Percentiles rank a stretch among this genome's conserved stretches.
These are phyloP conservation scores for Stegodyphus dumicola DNA, from an alignment of 1,140 invertebrate genomes.

Conservation along the genomic window DNA sequence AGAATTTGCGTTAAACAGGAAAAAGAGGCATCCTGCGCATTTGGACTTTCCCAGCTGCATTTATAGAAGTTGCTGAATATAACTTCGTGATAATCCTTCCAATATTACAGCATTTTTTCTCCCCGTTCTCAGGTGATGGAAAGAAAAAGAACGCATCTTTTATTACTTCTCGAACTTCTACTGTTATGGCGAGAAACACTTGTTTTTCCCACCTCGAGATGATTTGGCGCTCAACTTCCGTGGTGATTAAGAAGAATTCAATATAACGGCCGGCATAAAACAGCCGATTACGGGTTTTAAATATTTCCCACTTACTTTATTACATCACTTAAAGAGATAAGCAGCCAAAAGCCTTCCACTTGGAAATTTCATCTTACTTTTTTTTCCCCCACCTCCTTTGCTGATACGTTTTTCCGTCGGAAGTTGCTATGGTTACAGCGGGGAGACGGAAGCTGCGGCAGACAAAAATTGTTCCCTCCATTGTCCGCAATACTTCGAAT, in stretches of 20 bases:
- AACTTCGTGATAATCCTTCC: background rate
- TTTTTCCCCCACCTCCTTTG: background rate
- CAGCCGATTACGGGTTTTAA: conserved; percentile 43
- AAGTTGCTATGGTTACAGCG: conserved; percentile 19
- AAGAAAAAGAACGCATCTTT: background rate
- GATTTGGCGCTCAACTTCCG: conserved; percentile 34
- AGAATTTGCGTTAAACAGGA: too few relatives aligned
- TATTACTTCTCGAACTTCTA: background rate
- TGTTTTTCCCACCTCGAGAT: conserved; percentile 28
- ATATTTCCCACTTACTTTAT: conserved; percentile 51
- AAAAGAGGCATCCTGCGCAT: too few relatives aligned
- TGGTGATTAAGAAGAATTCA: conserved; percentile 50
- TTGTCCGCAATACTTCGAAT: background rate
- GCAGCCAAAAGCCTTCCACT: conserved; percentile 9
- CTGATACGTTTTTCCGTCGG: background rate
- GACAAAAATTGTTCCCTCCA: background rate
- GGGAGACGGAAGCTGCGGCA: background rate
- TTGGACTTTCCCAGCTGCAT: too few relatives aligned
- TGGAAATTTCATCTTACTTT: background rate
- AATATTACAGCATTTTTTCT: too few relatives aligned
- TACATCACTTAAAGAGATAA: conserved; percentile 47
- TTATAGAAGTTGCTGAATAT: background rate
- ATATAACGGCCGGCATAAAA: conserved; percentile 48
- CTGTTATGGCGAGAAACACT: conserved; percentile 28
- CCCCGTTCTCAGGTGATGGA: too few relatives aligned